Percentiles rank a stretch among this genome's conserved stretches.
Evolutionary conservation across 2,797 vertebrate genomes (phyloP).

Genomic region (Tragopan temminckii): DNA sequence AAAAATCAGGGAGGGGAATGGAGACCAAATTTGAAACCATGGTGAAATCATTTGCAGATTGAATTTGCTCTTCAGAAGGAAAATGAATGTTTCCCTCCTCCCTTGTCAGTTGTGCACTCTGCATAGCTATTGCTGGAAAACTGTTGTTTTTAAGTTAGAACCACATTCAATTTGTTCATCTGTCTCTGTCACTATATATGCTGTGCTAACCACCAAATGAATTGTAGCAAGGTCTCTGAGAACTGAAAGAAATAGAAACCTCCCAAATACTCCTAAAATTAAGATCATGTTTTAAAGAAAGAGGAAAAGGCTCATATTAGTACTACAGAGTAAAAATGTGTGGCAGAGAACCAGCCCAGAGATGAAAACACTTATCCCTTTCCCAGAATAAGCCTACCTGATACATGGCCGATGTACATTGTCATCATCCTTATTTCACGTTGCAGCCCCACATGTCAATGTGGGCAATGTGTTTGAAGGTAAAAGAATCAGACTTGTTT

Average conservation of each 20-base stretch:
- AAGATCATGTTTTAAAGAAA: background rate
- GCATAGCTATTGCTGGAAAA: background rate
- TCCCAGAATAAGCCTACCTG: background rate
- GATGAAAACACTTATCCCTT: background rate
- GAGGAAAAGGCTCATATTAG: background rate
- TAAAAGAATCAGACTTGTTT: background rate
- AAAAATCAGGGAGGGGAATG: background rate
- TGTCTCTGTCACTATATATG: background rate
- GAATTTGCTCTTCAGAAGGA: background rate
- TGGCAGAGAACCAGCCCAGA: background rate
- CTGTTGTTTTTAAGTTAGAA: background rate
- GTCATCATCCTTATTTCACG: background rate
- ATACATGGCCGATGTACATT: background rate
- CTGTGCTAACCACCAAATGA: background rate
- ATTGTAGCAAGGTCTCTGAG: background rate
- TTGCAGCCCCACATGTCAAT: accelerated
- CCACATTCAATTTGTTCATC: background rate
- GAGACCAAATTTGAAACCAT: background rate
- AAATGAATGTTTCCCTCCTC: background rate
- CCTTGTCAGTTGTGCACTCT: background rate
- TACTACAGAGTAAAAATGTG: accelerated
- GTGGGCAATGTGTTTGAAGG: background rate
- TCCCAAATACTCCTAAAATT: background rate
- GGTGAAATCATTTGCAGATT: background rate
- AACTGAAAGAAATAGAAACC: background rate